Base-by-base conservation (phyloP, 2,888 invertebrate species). In the Macaria notata region DNA sequence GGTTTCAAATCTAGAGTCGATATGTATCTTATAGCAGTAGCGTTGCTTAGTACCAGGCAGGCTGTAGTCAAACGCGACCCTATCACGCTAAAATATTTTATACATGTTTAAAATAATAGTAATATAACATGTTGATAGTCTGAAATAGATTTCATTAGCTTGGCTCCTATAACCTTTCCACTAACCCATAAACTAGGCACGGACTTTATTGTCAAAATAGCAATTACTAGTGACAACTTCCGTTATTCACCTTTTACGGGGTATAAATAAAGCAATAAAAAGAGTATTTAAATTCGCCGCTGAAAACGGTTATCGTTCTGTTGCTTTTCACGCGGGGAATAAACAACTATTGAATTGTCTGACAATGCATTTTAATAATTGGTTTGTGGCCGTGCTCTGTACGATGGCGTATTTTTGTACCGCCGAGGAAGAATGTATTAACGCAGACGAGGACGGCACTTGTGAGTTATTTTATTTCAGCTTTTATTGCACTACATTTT, bases 291-390 rank as follows among this genome's bases (percentile, higher is more conserved):
- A 69, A 61, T 65, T 59, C 63, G 50, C 53, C 53, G 44, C 51
- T 55, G 52, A 62, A 66, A 54, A 47, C 55, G 56, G 62, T 68
- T 72, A 68, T 57, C 55, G 45, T 8, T 54, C 54, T 53, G 63
- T 63, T 57, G 64, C 52, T 63, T 73, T 66, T 65, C 55, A 54
- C 49, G 45, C 30, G 54, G 33, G 47, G 62, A 70, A 65, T 67
- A 63, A 67, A 68, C 71, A 63, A 68, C 72, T 62, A 68, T 61
- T 58, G 61, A 55, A 59, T 63, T 57, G 49, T 45, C 59, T 47
- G 56, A 67, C 70, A 69, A 77, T 76, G 72, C 54, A 54, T 48
- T 58, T 59, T 50, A 49, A 49, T 62, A 66, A 63, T 61, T 63
- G 71, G 60, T 65, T 71, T 48, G 51, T 46, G 30, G 43, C 58